Base-by-base conservation (phyloP, 1,140 invertebrate genomes). In the Drosophila kikkawai region DNA sequence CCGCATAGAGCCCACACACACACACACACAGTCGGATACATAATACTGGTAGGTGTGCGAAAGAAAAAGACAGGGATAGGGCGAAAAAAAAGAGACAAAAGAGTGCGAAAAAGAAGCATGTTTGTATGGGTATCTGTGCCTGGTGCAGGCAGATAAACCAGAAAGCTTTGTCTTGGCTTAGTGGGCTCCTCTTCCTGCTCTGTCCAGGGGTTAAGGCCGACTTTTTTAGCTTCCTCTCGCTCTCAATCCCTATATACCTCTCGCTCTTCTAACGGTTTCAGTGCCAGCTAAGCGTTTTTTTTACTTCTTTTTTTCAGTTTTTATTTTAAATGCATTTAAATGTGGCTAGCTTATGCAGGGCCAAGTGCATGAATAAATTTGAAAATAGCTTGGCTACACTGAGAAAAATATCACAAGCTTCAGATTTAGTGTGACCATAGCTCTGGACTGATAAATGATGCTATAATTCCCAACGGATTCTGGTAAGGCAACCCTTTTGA, bases 361-460 rank as follows among this genome's bases (percentile, higher is more conserved):
- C 41, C 64, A 70, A 68, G 67, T 70, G 65, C 67, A 68, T 70
- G 64, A 68, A 70, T 70, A 70, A 39, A 68, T 70, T 70, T 66
- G 7, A 5, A 11, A 15, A 34, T 36, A 41, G 7, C 39, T 34
- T 50, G 37, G 3, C 1, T 37, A 34, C 47, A 67, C 42, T 3
- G n/a, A 19, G 32, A 45, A n/a, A 44, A 36, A 26, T 13, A 6
- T 7, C 15, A n/a, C 4, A 29, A 29, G 9, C 19, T 7, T 29
- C 9, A 9, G 0, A n/a, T 26, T 4, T 36, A 53, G 32, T 53
- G 32, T 36, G 32, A 36, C 50, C 29, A 11, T 7, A 19, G 17
- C 12, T 2, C 12, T 42, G n/a, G 36, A 11, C 0, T 29, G 26
- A 1, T 29, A n/a, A 57, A 41, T 12, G 5, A n/a, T 15, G 13